phyloP scores from a whole-genome alignment of 2,797 vertebrate genomes.

The Clarias pachynema region DNA sequence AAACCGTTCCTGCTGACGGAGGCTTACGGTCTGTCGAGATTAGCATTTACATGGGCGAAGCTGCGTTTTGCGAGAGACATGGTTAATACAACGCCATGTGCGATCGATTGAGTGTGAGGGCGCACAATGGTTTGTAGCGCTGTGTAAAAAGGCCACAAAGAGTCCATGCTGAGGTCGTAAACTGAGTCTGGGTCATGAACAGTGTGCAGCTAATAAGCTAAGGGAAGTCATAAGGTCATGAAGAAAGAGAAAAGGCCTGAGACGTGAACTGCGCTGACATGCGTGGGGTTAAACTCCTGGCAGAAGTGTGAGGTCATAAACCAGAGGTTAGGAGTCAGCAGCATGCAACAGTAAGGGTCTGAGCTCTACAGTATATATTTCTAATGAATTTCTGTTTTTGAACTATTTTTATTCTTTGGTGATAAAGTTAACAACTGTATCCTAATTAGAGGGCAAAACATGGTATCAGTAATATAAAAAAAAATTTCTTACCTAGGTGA shows the following conservation, averaged over 20 bases:
- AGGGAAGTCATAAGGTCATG: slow-evolving; percentile 17
- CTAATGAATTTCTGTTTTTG: background rate
- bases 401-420: background rate
- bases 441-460: too few species aligned
- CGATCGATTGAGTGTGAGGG: background rate
- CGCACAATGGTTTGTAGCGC: background rate
- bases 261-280: slow-evolving; percentile 31
- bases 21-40: slow-evolving; percentile 19
- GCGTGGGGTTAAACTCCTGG: slow-evolving; percentile 38
- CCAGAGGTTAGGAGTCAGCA: slow-evolving; percentile 27
- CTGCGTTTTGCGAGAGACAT: background rate
- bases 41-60: background rate
- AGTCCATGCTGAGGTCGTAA: slow-evolving; percentile 26
- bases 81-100: background rate
- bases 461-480: too few species aligned
- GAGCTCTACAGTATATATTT: background rate
- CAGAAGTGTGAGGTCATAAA: slow-evolving; percentile 34
- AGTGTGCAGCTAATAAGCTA: slow-evolving; percentile 28
- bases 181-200: slow-evolving; percentile 23
- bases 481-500: too few species aligned
- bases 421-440: background rate
- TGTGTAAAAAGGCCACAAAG: background rate
- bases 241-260: slow-evolving; percentile 13
- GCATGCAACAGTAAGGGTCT: background rate
- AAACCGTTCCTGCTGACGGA: slow-evolving; percentile 5